Evolutionary conservation across 2,797 vertebrate species (phyloP).

Genomic region (Spea hammondii): DNA sequence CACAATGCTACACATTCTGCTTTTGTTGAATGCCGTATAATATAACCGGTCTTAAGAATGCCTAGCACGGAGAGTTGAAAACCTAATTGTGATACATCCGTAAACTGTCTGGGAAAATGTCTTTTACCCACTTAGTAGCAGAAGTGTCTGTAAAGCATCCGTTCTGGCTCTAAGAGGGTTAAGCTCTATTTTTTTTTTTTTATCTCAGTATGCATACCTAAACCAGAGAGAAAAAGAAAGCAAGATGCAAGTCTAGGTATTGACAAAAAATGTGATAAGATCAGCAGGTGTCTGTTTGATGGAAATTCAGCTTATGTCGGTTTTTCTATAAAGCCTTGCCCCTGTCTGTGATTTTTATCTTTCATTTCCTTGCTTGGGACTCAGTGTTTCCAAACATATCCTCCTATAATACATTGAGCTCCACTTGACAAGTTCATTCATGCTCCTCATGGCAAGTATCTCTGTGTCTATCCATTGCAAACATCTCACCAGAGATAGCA

Average conservation of each 20-base stretch:
- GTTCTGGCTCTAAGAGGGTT: constrained; percentile 1
- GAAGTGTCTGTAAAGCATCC: neutral
- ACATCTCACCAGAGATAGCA: constrained; percentile 22
- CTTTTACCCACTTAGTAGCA: neutral
- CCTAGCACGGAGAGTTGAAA: constrained; percentile 28
- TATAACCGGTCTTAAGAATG: constrained; percentile 36
- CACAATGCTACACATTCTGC: constrained; percentile 39
- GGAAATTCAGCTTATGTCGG: constrained; percentile 45
- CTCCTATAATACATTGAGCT: constrained; percentile 40
- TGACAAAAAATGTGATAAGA: constrained; percentile 44
- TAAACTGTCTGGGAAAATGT: constrained; percentile 7
- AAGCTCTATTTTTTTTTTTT: neutral
- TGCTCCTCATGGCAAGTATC: constrained; percentile 30
- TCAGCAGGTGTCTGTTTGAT: constrained; percentile 50
- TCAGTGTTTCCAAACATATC: constrained; percentile 46
- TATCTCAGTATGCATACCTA: constrained; percentile 20
- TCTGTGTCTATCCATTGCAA: constrained; percentile 33
- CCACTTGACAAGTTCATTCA: constrained; percentile 52
- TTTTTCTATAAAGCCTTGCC: constrained; percentile 44
- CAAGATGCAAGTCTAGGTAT: constrained; percentile 28
- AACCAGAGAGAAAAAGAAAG: constrained; percentile 27
- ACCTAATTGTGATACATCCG: constrained; percentile 39
- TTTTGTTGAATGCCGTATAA: constrained; percentile 35
- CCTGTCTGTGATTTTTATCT: constrained; percentile 47
- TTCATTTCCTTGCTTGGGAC: constrained; percentile 47